phyloP scores from a whole-genome alignment of 2,888 invertebrate genomes.

The Papilio protenor region DNA sequence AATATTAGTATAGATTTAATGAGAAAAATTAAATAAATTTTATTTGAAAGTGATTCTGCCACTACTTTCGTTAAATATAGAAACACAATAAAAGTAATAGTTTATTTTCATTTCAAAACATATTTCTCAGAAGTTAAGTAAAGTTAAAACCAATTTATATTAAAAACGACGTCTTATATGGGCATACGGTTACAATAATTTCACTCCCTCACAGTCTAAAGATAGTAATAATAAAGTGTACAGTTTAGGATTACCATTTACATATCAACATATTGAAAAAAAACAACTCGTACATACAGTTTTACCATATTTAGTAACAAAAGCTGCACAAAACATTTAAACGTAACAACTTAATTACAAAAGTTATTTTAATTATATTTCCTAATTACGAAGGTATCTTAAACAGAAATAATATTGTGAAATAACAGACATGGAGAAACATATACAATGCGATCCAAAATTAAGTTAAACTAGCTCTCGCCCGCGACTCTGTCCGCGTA shows the following conservation, averaged over 20 bases:
- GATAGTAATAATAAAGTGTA: neutral
- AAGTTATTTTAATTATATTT: slow-evolving; percentile 7
- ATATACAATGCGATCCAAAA: neutral
- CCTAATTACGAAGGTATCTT: slow-evolving; percentile 14
- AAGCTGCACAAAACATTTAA: neutral
- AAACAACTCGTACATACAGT: neutral
- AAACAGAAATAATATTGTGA: neutral
- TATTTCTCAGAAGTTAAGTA: neutral
- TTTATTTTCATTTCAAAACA: neutral
- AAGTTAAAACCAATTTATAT: neutral
- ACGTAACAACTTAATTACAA: slow-evolving; percentile 30
- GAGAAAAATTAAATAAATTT: no score
- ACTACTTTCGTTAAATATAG: no score
- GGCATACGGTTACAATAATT: neutral
- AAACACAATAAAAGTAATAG: neutral
- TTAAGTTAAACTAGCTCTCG: no score
- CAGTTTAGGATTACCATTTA: slow-evolving; percentile 1
- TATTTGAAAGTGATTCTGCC: no score
- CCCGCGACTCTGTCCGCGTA: no score
- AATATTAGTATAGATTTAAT: no score
- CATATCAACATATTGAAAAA: neutral
- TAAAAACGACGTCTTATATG: neutral
- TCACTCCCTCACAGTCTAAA: neutral
- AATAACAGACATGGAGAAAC: neutral
- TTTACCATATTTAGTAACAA: slow-evolving; percentile 22